Base-by-base conservation (phyloP, 1,140 invertebrate genomes). In the Orius insidiosus region DNA sequence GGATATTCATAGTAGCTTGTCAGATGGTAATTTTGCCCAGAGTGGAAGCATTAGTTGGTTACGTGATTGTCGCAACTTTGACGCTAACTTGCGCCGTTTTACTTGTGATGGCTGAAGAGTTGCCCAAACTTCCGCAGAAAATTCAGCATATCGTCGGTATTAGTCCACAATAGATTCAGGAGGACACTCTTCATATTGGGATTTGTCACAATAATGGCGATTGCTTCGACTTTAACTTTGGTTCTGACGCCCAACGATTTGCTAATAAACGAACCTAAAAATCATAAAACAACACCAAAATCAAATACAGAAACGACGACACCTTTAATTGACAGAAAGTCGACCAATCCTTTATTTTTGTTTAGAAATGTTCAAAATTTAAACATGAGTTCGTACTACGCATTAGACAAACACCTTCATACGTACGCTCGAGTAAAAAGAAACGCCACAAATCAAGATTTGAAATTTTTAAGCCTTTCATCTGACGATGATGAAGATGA, bases 91-190 rank as follows among this genome's bases (percentile, higher is more conserved):
- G 70, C 1, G 78, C 76, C 3, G 75, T 81, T 33, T 60, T 83
- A 6, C 58, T 87, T 9, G 83, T 87, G 8, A 85, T 90, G 83
- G 80, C 83, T 1, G 85, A 87, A 56, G 84, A 88, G 60, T 85
- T 86, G 59, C 67, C 74, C 37, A 68, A 72, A 18, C 58, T 80
- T 1, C 74, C 78, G 1, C 63, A 63, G 11, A 68, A 63, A 35
- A 60, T 89, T 1, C 74, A 77, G 40, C 67, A 71, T 78, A 11
- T 86, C 84, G 0, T 76, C 74, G 0, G 72, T 73, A 44, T 60
- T 92, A 43, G 78, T 80, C 1, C 74, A 76, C 51, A 75, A 79
- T 44, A 69, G 78, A 7, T 65, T 69, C 36, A 66, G 75, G 10
- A 64, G 84, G 33, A 86, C 82, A 1, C 60, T 78, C 11, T 81